Evolutionary conservation across 2,113 vertebrate genomes (phyloP).

Genomic region (Hystrix cristata): DNA sequence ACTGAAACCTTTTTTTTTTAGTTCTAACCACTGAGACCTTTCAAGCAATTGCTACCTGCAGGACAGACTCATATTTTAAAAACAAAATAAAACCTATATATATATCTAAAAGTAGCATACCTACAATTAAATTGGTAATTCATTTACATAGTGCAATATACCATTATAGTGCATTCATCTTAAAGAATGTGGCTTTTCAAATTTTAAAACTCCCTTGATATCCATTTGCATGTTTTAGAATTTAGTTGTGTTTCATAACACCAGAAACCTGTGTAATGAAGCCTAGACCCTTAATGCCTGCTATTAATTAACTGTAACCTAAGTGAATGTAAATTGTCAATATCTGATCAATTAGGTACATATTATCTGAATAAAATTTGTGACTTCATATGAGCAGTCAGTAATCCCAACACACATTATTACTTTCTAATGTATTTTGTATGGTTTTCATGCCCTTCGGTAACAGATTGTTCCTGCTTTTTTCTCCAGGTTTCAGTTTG

Average conservation of each 20-base stretch:
- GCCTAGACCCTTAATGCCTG: background rate
- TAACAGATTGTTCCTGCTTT: constrained; percentile 92
- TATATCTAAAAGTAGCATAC: too few relatives aligned
- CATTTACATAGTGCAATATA: too few relatives aligned
- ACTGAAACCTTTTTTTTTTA: too few relatives aligned
- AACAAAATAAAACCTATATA: too few relatives aligned
- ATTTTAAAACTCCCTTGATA: constrained; percentile 26
- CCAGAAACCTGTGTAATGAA: constrained; percentile 8
- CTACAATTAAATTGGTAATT: too few relatives aligned
- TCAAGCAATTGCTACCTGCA: too few relatives aligned
- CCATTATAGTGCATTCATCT: too few relatives aligned
- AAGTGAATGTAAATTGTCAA: background rate
- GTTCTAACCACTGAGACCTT: too few relatives aligned
- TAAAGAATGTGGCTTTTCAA: constrained; percentile 33
- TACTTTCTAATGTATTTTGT: constrained; percentile 92
- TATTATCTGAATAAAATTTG: constrained; percentile 74
- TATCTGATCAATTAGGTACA: constrained; percentile 36
- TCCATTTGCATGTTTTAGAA: constrained; percentile 24
- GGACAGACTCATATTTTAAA: too few relatives aligned
- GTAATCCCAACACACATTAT: too few relatives aligned
- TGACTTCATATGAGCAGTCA: constrained; percentile 70
- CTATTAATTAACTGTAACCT: constrained; percentile 51
- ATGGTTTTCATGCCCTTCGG: constrained; percentile 96
- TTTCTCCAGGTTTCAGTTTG: constrained; percentile 92
- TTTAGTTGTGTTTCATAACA: background rate